A percentile compares a stretch with the other conserved stretches of the same genome.
These are phyloP conservation scores for Montipora capricornis DNA, from an alignment of 64 coral and sea anemone genomes.

Conservation along the genomic window DNA sequence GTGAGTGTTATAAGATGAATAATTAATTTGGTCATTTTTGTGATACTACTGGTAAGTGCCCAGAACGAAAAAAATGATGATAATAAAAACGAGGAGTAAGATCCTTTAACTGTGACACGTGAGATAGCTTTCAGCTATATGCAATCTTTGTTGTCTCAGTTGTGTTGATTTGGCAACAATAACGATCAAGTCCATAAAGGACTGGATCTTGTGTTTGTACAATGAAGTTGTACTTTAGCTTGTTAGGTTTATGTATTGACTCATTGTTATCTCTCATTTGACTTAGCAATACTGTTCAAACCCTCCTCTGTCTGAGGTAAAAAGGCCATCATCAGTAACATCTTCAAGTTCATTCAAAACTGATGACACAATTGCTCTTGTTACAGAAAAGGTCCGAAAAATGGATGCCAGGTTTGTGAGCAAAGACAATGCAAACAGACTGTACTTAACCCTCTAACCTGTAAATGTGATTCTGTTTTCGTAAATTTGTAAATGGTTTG, in stretches of 20 bases:
- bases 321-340: constrained; percentile 66
- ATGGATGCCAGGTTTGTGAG: constrained; percentile 89
- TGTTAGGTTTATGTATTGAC: neutral
- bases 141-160: neutral
- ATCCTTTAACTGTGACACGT: neutral
- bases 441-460: no score
- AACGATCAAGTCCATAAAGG: no score
- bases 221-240: no score
- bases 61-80: no score
- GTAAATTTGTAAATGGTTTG: no score
- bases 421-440: neutral
- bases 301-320: constrained; percentile 17
- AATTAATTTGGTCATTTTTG: no score
- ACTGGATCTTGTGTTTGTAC: no score
- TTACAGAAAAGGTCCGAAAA: constrained; percentile 92
- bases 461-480: no score
- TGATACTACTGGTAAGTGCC: no score
- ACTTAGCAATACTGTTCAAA: neutral
- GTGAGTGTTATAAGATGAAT: no score
- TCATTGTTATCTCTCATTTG: neutral
- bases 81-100: no score
- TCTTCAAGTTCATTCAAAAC: constrained; percentile 63
- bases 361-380: constrained; percentile 75
- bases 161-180: no score
- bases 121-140: neutral